Conservation (phyloP, 2,888 invertebrate species). For the Aphrophora alni region DNA sequence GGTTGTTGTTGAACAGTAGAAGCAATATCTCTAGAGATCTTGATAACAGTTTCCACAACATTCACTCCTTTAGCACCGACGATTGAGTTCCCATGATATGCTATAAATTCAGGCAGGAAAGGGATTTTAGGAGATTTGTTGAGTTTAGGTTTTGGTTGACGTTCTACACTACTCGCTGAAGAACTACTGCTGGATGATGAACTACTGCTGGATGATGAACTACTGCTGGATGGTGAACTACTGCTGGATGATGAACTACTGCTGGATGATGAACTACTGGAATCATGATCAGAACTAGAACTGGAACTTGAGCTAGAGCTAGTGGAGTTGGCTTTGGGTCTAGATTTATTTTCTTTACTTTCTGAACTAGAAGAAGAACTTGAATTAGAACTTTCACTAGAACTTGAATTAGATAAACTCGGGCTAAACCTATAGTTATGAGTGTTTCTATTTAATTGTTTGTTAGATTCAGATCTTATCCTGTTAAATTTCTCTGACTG, state of each 20-base stretch:
- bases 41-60: constrained; percentile 53
- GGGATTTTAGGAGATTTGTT: constrained; percentile 60
- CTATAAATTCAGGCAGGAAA: constrained; percentile 60
- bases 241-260: constrained; percentile 43
- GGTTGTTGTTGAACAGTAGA: constrained; percentile 65
- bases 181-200: constrained; percentile 59
- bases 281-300: neutral
- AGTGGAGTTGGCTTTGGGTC: neutral
- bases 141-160: constrained; percentile 58
- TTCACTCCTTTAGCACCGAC: constrained; percentile 53
- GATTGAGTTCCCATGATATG: constrained; percentile 60
- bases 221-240: constrained; percentile 44
- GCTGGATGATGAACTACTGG: constrained; percentile 41
- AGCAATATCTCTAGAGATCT: constrained; percentile 64
- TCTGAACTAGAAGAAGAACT: constrained; percentile 14
- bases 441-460: neutral
- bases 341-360: neutral
- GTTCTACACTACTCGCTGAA: constrained; percentile 57
- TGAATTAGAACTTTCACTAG: constrained; percentile 44
- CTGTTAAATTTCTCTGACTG: neutral
- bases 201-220: constrained; percentile 51
- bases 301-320: neutral
- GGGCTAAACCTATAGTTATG: neutral
- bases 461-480: neutral
- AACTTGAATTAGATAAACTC: neutral